These are phyloP conservation scores for Empidonax traillii DNA, from an alignment of 2,113 vertebrate species.

Conservation along the genomic window DNA sequence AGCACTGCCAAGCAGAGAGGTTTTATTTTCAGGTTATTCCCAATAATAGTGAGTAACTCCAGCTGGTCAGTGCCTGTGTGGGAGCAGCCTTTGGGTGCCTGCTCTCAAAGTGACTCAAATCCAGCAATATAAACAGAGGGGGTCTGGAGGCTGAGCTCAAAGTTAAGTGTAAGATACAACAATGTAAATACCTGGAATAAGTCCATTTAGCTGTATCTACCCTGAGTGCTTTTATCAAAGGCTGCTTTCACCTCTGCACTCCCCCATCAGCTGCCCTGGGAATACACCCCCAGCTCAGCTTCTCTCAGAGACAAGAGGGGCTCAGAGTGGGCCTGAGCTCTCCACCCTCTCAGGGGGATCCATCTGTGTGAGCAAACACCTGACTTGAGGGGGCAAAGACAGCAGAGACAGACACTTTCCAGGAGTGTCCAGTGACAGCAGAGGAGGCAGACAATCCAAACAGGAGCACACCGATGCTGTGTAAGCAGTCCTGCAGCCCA, in stretches of 20 bases:
- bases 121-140: not conserved
- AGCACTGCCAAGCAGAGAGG: not conserved
- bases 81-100: not conserved
- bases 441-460: not conserved
- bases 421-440: not conserved
- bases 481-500: not conserved
- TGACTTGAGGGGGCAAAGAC: not conserved
- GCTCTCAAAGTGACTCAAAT: not conserved
- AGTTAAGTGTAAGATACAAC: not conserved
- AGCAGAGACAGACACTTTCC: rapidly evolving
- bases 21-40: not conserved
- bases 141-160: not conserved
- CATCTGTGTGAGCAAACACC: not conserved
- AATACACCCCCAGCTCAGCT: not conserved
- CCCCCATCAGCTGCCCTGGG: not conserved
- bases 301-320: rapidly evolving
- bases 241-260: not conserved
- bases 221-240: not conserved
- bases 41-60: not conserved
- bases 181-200: not conserved
- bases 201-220: not conserved
- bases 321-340: not conserved
- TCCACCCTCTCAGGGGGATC: not conserved
- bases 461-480: rapidly evolving
- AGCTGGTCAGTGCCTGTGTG: not conserved